phyloP scores from a whole-genome alignment of 2,888 invertebrate species.

The Tortricodes alternella region DNA sequence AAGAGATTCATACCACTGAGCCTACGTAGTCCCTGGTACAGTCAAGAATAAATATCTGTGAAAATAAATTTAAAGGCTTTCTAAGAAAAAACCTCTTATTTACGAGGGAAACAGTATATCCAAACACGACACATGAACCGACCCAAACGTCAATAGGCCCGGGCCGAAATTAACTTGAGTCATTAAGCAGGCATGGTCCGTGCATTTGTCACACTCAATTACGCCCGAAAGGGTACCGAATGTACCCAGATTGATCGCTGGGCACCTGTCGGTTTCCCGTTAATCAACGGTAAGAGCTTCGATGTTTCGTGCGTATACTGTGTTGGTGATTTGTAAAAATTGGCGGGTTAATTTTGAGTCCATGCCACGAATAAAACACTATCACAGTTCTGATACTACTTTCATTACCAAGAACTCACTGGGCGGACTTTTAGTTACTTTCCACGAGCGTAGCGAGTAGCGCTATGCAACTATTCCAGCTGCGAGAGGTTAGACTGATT shows the following conservation, averaged over 20 bases:
- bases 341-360: neutral
- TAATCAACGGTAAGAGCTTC: slow-evolving; percentile 33
- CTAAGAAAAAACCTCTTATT: neutral
- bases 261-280: slow-evolving; percentile 43
- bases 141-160: slow-evolving; percentile 13
- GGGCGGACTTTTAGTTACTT: no score
- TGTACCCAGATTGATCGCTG: slow-evolving; percentile 46
- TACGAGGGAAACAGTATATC: neutral
- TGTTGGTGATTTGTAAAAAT: neutral
- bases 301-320: slow-evolving; percentile 9
- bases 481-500: no score
- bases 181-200: slow-evolving; percentile 49
- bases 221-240: slow-evolving; percentile 47
- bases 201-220: slow-evolving; percentile 60
- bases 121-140: slow-evolving; percentile 11
- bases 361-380: no score
- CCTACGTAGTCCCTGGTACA: no score
- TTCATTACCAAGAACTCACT: no score
- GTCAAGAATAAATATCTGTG: no score
- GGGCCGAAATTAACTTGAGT: slow-evolving; percentile 48
- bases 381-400: neutral
- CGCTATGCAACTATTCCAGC: no score
- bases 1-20: no score
- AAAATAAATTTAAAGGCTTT: neutral
- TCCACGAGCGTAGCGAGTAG: no score